phyloP scores from a whole-genome alignment of 2,113 vertebrate species.

The Hippocampus barbouri region DNA sequence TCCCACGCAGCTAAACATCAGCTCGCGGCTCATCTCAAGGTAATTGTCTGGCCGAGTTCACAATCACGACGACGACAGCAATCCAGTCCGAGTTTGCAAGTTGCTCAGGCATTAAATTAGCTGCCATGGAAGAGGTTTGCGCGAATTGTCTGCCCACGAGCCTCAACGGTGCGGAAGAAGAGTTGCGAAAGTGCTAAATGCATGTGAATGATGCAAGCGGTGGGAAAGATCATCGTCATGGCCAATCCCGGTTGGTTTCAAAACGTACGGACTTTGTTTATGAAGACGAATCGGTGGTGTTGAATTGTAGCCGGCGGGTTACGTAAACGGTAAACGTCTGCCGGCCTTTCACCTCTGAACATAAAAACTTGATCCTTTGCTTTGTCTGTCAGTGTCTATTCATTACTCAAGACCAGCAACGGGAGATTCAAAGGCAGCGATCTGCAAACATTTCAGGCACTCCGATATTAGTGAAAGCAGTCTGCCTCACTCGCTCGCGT shows the following conservation, averaged over 20 bases:
- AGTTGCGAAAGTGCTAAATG: background rate
- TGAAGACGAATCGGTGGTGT: background rate
- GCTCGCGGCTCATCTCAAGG: constrained; percentile 10
- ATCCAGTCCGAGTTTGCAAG: constrained; percentile 48
- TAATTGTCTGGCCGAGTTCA: constrained; percentile 23
- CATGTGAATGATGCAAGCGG: background rate
- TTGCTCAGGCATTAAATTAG: constrained; percentile 51
- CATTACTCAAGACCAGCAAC: background rate
- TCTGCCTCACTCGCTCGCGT: background rate
- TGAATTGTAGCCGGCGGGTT: background rate
- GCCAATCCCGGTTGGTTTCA: too few species aligned
- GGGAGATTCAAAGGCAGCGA: background rate
- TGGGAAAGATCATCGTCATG: background rate
- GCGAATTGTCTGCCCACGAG: constrained; percentile 22
- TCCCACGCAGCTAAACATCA: constrained; percentile 14
- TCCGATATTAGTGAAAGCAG: background rate
- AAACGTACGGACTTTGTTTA: background rate
- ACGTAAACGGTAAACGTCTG: background rate
- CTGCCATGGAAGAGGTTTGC: constrained; percentile 51
- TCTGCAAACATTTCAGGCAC: background rate
- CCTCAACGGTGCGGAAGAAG: background rate
- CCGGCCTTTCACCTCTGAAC: too few species aligned
- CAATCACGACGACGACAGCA: constrained; percentile 26
- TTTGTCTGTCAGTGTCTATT: background rate
- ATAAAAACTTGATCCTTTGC: background rate